These are phyloP conservation scores for Notospermus geniculatus DNA, from an alignment of 1,140 invertebrate genomes.

Conservation along the genomic window DNA sequence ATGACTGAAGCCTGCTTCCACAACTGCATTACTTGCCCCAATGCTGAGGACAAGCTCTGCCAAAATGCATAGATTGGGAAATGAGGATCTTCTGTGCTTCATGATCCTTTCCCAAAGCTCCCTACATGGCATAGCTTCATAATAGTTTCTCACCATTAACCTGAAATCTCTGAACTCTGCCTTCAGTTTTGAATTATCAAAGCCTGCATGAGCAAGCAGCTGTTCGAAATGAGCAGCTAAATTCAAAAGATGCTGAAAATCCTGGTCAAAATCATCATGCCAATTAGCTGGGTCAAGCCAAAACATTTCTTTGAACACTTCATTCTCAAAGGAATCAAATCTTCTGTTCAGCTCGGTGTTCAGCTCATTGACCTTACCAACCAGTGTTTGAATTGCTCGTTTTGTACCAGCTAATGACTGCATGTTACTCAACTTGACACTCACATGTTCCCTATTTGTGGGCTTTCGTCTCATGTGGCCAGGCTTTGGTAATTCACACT, in stretches of 20 bases:
- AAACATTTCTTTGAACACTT: background rate
- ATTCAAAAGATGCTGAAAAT: background rate
- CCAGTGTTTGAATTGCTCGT: background rate
- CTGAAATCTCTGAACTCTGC: background rate
- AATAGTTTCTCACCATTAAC: background rate
- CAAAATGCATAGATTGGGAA: background rate
- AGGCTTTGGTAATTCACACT: background rate
- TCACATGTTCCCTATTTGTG: background rate
- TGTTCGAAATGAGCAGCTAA: background rate
- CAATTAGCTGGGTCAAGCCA: conserved; percentile 5
- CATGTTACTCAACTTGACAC: background rate
- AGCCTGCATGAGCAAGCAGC: background rate
- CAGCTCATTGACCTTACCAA: background rate
- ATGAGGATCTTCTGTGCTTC: background rate
- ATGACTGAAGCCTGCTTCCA: conserved; percentile 1
- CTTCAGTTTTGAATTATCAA: background rate
- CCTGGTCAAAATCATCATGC: background rate
- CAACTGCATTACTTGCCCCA: background rate
- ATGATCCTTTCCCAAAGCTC: background rate
- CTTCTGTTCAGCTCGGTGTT: background rate
- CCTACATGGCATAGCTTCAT: background rate
- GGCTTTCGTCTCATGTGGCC: too few species aligned
- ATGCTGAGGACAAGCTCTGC: background rate
- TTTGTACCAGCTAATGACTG: background rate
- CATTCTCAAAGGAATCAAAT: background rate